These are phyloP conservation scores for Laspeyria flexula DNA, from an alignment of 2,888 invertebrate genomes.

Conservation along the genomic window DNA sequence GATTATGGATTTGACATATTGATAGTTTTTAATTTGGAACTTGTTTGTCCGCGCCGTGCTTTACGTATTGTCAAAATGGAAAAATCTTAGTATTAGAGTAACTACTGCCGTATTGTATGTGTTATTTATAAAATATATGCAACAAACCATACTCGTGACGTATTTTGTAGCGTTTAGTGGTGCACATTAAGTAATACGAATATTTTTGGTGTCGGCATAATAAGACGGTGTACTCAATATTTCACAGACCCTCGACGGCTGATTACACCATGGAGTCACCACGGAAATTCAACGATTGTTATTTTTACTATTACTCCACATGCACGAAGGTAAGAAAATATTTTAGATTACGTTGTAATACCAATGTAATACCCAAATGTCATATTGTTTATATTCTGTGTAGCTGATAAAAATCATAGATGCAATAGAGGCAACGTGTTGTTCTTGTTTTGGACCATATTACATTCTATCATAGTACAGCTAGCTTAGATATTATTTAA, in stretches of 20 bases:
- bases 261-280: slow-evolving; percentile 88
- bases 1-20: slow-evolving; percentile 49
- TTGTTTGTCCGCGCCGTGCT: slow-evolving; percentile 75
- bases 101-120: slow-evolving; percentile 52
- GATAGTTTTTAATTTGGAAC: slow-evolving; percentile 63
- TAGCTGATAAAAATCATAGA: slow-evolving; percentile 33
- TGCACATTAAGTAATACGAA: slow-evolving; percentile 41
- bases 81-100: slow-evolving; percentile 65
- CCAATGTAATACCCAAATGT: slow-evolving; percentile 19
- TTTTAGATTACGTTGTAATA: slow-evolving; percentile 27
- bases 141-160: slow-evolving; percentile 34
- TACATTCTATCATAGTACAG: neutral
- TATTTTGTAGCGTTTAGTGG: slow-evolving; percentile 46
- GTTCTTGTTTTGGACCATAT: slow-evolving; percentile 26
- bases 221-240: slow-evolving; percentile 53
- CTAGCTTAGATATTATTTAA: neutral
- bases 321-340: slow-evolving; percentile 90
- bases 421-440: slow-evolving; percentile 34
- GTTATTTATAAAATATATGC: slow-evolving; percentile 47
- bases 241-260: slow-evolving; percentile 74
- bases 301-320: slow-evolving; percentile 95
- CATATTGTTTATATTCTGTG: slow-evolving; percentile 34
- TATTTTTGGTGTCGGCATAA: slow-evolving; percentile 51
- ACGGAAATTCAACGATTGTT: slow-evolving; percentile 93
- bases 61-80: slow-evolving; percentile 77